Percentiles rank a stretch among this genome's conserved stretches.
phyloP scores from a whole-genome alignment of 1,140 invertebrate genomes.

The Trinorchestia longiramus region DNA sequence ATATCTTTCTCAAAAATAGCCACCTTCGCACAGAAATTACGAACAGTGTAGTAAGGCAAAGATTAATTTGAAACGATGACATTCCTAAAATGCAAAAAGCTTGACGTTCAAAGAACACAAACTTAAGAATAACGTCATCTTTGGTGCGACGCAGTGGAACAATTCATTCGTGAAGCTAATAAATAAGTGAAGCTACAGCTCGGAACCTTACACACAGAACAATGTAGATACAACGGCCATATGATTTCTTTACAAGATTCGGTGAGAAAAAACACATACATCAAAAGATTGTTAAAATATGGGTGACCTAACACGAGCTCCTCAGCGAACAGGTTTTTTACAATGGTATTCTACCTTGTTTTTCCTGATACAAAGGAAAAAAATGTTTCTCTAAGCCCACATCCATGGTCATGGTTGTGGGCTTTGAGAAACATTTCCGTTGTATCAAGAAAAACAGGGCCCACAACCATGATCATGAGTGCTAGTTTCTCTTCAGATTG shows the following conservation, averaged over 20 bases:
- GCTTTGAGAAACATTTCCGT: too few relatives aligned
- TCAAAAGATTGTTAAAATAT: too few relatives aligned
- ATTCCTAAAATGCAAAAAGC: neutral
- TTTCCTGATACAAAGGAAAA: too few relatives aligned
- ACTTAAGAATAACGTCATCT: neutral
- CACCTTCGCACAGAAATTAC: neutral
- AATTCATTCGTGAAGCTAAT: neutral
- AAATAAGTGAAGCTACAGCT: neutral
- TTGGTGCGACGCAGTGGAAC: neutral
- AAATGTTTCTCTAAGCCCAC: too few relatives aligned
- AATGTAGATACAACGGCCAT: neutral
- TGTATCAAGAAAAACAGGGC: too few relatives aligned
- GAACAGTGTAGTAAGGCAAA: neutral
- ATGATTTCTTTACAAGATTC: neutral
- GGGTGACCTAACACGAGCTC: too few relatives aligned
- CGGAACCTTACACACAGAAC: neutral
- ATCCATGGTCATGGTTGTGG: too few relatives aligned
- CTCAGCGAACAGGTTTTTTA: too few relatives aligned
- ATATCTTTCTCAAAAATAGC: neutral
- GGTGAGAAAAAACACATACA: too few relatives aligned
- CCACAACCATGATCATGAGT: too few relatives aligned
- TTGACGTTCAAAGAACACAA: neutral
- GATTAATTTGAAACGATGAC: neutral
- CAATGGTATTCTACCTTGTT: too few relatives aligned
- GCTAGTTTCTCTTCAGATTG: too few relatives aligned